Base-by-base conservation (phyloP, 2,113 vertebrate genomes). In the Indri indri region DNA sequence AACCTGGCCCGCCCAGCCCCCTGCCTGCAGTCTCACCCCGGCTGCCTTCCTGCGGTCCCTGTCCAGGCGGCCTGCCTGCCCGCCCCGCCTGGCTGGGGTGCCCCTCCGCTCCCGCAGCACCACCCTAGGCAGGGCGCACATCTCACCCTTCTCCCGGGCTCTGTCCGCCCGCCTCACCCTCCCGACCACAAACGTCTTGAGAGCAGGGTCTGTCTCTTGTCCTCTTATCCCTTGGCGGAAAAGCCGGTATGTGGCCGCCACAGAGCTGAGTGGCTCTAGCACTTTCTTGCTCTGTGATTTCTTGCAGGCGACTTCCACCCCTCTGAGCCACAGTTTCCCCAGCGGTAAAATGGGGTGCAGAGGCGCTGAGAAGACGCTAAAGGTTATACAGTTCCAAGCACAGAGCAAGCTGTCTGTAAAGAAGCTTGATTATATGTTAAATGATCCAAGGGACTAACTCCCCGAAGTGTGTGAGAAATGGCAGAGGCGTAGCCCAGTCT, bases 331-430 rank as follows among this genome's bases (percentile, higher is more conserved):
- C 27, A 23, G 81, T 57, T 82, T 61, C 13, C 70, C n/a, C 8
- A 1, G 45, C 0, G 0, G 37, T 22, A 7, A 80, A 70, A 70
- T 0, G 5, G 76, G 68, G 34, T 37, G 3, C 52, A 6, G 57
- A 57, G 42, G 2, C 4, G 81, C 47, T 1, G 18, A 45, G 80
- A 63, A 13, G 45, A 37, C 0, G 27, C 11, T 6, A 1, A 22
- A 8, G 7, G 5, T 50, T 23, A 45, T 0, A 27, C 80, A n/a
- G 11, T 18, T 32, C 85, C 13, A 9, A 82, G 59, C 85, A 34
- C 32, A 27, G 6, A 17, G 50, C 1, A 8, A 8, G 34, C 40
- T 6, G 47, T 12, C 22, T 0, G 2, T 7, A 1, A n/a, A 65
- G 52, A 2, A 20, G 13, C 57, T 30, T 1, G 45, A 2, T 4